These are phyloP conservation scores for Musca domestica DNA, from an alignment of 1,140 invertebrate genomes.

Conservation along the genomic window DNA sequence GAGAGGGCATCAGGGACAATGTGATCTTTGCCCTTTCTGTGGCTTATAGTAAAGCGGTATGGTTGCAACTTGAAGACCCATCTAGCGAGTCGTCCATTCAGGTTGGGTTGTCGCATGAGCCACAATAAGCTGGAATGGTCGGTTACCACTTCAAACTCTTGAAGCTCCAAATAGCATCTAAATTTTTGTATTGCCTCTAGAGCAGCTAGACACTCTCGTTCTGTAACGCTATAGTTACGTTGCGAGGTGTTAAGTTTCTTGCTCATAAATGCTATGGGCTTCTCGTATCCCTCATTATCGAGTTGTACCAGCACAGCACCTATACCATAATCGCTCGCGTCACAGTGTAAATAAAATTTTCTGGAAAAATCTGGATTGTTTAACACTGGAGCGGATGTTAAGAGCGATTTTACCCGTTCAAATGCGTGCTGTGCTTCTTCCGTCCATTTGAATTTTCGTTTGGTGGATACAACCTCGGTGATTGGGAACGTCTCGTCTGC, in stretches of 20 bases:
- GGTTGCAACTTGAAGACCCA: conserved; percentile 38
- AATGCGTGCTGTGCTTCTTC: background rate
- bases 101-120: no score
- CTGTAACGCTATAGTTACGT: background rate
- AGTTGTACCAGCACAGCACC: background rate
- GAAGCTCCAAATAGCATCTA: background rate
- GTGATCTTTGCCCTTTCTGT: conserved; percentile 7
- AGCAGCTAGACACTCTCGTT: background rate
- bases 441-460: conserved; percentile 8
- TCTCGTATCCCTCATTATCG: background rate
- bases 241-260: background rate
- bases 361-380: background rate
- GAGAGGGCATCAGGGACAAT: conserved; percentile 20
- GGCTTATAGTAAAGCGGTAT: conserved; percentile 25
- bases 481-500: background rate
- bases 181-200: background rate
- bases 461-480: conserved; percentile 8
- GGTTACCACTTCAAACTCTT: background rate
- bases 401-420: background rate
- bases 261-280: background rate
- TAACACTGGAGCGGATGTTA: conserved; percentile 5
- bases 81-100: background rate
- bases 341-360: background rate
- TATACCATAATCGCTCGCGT: background rate
- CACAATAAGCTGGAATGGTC: background rate